Conservation (phyloP, 64 coral and sea anemone genomes). For the Dendrophyllia cribrosa region DNA sequence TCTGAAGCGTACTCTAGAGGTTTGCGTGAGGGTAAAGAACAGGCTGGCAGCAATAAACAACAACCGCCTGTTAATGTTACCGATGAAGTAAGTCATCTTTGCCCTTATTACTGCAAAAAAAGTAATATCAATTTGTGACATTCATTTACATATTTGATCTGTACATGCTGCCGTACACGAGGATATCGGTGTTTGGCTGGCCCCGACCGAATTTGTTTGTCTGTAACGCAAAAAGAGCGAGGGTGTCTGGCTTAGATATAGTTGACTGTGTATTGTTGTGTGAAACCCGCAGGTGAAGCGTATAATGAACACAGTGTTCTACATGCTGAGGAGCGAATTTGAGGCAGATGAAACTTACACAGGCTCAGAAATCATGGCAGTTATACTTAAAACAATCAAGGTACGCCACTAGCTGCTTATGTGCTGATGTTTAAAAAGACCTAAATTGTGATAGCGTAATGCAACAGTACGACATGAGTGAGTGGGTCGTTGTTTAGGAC, state of each 20-base stretch:
- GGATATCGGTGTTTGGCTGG: too few relatives aligned
- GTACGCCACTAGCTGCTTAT: slow-evolving; percentile 31
- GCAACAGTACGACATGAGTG: too few relatives aligned
- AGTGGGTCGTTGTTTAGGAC: too few relatives aligned
- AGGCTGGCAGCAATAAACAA: background rate
- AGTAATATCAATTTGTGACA: background rate
- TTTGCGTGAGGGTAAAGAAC: slow-evolving; percentile 38
- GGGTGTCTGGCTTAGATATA: background rate
- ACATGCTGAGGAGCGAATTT: slow-evolving; percentile 87
- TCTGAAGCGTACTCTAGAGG: slow-evolving; percentile 48
- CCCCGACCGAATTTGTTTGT: too few relatives aligned
- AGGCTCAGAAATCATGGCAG: slow-evolving; percentile 75
- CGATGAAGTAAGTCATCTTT: slow-evolving; percentile 51
- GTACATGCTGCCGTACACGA: too few relatives aligned
- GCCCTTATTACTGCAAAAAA: too few relatives aligned
- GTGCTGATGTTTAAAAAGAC: background rate
- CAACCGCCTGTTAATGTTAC: slow-evolving; percentile 23
- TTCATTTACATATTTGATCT: too few relatives aligned
- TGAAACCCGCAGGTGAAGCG: slow-evolving; percentile 73
- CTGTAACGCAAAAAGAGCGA: too few relatives aligned
- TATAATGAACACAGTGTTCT: slow-evolving; percentile 95
- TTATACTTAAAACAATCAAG: slow-evolving; percentile 89
- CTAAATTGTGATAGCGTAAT: background rate
- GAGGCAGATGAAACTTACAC: slow-evolving; percentile 65
- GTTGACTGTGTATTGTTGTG: background rate